Base-by-base conservation (phyloP, 2,113 vertebrate species). In the Rhineura floridana region DNA sequence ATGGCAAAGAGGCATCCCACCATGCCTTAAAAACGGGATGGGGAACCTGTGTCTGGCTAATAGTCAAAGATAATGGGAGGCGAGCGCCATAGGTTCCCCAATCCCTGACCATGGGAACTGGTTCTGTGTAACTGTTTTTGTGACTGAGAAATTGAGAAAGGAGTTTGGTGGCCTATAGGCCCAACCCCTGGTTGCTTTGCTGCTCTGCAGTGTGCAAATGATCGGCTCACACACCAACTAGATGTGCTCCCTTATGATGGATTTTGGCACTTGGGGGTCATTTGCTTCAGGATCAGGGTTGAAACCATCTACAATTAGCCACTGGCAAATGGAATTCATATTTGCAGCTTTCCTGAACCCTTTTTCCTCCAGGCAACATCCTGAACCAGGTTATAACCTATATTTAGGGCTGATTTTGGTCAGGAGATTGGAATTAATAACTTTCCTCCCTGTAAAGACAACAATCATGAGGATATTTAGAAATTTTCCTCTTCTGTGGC, bases 391-490 rank as follows among this genome's bases (percentile, higher is more conserved):
- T 1, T 0, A 3, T 92, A 93, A 70, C 42, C 87, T 96, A 90
- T 95, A 93, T 93, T 95, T 95, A 94, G 92, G 80, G 77, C 63
- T 0, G 0, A 81, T 81, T 81, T 76, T 59, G 88, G 87, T 79
- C 91, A 89, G 93, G 93, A 95, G 86, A 93, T 91, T 93, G 94
- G 91, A 93, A 93, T 94, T 94, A 69, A 93, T 90, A 62, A 81
- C 88, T 89, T 94, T 94, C 95, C 95, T 95, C 93, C 91, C 93
- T 95, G 88, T 90, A 91, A 89, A 91, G 90, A 89, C 93, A 93
- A 91, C 87, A 83, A 0, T 25, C 63, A 77, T 76, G 50, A 6
- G 0, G 39, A 69, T 87, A 69, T 88, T 92, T 70, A 63, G 65
- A 90, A 91, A 92, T 85, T 80, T 91, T 86, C 72, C 1, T 21